phyloP scores from a whole-genome alignment of 2,888 invertebrate species.

The Zootermopsis nevadensis region DNA sequence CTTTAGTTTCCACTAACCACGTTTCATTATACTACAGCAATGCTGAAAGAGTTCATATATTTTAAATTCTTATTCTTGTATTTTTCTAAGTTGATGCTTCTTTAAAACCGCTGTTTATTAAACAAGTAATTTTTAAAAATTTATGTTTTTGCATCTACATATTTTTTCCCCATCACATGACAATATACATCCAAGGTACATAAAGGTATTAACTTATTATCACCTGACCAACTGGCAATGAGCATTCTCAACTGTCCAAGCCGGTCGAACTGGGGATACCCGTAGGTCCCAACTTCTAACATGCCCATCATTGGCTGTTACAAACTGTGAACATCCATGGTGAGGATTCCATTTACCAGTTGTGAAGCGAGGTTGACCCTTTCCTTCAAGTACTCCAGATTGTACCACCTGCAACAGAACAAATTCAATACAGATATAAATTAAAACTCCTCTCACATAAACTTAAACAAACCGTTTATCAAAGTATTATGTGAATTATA shows the following conservation, averaged over 20 bases:
- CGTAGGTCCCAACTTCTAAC: conserved; percentile 91
- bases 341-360: conserved; percentile 97
- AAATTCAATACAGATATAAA: neutral
- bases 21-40: too few species aligned
- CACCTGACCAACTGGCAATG: conserved; percentile 85
- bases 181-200: too few species aligned
- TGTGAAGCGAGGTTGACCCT: conserved; percentile 81
- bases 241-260: conserved; percentile 87
- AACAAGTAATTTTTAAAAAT: too few species aligned
- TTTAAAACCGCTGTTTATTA: too few species aligned
- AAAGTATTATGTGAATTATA: too few species aligned
- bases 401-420: conserved; percentile 56
- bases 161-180: too few species aligned
- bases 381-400: conserved; percentile 60
- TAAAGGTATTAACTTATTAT: neutral
- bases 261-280: conserved; percentile 73
- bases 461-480: neutral
- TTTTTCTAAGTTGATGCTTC: too few species aligned
- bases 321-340: conserved; percentile 86
- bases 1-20: too few species aligned
- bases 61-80: too few species aligned
- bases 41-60: too few species aligned
- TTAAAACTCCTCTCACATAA: neutral
- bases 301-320: conserved; percentile 86
- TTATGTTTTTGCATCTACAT: too few species aligned